Evolutionary conservation across 2,113 vertebrate species (phyloP), one percentile per base, ranked within the genome.

Genomic region (Ardeotis arabs): DNA sequence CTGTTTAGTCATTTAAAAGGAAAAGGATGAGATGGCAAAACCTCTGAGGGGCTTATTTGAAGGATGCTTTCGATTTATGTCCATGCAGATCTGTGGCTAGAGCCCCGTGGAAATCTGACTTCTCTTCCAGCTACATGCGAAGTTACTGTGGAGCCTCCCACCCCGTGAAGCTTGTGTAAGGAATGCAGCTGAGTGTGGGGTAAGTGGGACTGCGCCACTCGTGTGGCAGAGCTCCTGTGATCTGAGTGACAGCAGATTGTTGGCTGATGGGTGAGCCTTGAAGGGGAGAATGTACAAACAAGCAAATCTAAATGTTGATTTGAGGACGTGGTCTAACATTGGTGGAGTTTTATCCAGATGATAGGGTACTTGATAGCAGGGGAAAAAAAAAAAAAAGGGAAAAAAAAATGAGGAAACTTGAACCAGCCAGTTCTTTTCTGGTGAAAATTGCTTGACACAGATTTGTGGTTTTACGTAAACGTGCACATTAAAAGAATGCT

Each of bases 391-490:
- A 76, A 47, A 17, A 63, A n/a, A 4, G 44, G 6, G 8, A 6
- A 2, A 37, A 77, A 64, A 76, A 62, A 66, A 6, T 0, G 21
- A 82, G 59, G 50, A 41, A 29, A 73, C 7, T 76, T 41, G 72
- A 96, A 83, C 31, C 59, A 95, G 75, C 15, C 58, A 72, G 79
- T 91, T 90, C 25, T 89, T 92, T 89, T 89, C 7, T 90, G 62
- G 55, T 89, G 92, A 91, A 94, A 84, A 89, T 87, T 90, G 73
- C 89, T 81, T 95, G 93, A 95, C 39, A 58, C 59, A 90, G 44
- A 89, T 90, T 59, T 95, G 92, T 92, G 96, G 87, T 62, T 97
- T 97, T 94, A 86, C 49, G 59, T 91, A 72, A 91, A 96, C 0
- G 19, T 82, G 80, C 77, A 39, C 37, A 81, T 92, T 95, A 76